phyloP scores from a whole-genome alignment of 2,797 vertebrate species.

The Bradypus variegatus region DNA sequence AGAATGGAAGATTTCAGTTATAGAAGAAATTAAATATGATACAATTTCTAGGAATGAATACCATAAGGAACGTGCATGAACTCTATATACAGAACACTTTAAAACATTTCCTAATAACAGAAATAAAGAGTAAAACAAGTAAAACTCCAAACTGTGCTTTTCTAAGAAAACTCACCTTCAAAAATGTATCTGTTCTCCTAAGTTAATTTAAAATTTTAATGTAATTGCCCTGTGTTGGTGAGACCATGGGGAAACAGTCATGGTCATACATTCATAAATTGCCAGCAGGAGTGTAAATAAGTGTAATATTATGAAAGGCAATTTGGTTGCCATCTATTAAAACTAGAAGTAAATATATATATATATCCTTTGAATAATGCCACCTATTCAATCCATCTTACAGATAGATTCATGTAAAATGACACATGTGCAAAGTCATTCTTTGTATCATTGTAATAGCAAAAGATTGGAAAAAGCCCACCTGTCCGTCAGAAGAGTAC shows the following conservation, averaged over 20 bases:
- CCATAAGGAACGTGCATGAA: background rate
- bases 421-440: background rate
- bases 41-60: background rate
- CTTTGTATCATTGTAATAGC: background rate
- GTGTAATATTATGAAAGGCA: background rate
- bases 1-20: background rate
- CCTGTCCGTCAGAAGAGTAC: background rate
- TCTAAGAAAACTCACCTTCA: background rate
- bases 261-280: background rate
- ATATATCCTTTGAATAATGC: background rate
- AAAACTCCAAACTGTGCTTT: background rate
- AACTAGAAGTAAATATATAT: background rate
- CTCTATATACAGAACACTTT: background rate
- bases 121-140: background rate
- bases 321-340: background rate
- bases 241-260: background rate
- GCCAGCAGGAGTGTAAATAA: background rate
- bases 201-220: background rate
- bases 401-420: background rate
- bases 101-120: background rate
- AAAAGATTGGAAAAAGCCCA: background rate
- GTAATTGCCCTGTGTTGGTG: background rate
- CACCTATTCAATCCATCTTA: background rate
- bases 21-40: background rate
- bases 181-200: background rate